Evolutionary conservation across 1,140 invertebrate genomes (phyloP), one percentile per base, ranked within the genome.

Genomic region (Tetramorium alpestre): DNA sequence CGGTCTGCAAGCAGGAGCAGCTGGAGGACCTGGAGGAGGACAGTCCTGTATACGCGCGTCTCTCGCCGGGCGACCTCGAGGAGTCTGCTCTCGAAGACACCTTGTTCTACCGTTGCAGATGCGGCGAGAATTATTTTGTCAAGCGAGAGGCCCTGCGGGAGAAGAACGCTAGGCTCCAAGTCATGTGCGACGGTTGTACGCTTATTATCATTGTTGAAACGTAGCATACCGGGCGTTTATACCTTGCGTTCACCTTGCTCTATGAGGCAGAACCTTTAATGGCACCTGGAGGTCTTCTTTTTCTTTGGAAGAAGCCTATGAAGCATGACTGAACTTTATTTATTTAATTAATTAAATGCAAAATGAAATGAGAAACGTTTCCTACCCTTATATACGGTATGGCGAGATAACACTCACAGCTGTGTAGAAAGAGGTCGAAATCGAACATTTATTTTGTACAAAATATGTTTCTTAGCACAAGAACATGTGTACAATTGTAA

Each of bases 151-250:
- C 96, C 73, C 85, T 96, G 69, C 70, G 92, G 25, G 89, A 95
- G 54, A 90, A 93, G 69, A 94, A 96, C 90, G 94, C 95, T 86
- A 88, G 95, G 11, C 78, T 94, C 54, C 87, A 94, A 1, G 93
- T 97, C 76, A 95, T 95, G 56, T 97, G 97, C 94, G 95, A 96
- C 91, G 96, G 97, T 90, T 97, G 97, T 94, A 97, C 97, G 8
- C 96, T 97, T 92, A 94, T 95, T 82, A 96, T 97, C 88, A 91
- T 96, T 91, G 94, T 97, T 44, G 95, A 95, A 93, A 95, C 93
- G 82, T 94, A 84, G 92, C 65, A 51, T 10, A 38, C 18, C 10
- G 6, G 6, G 1, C 2, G 64, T 47, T 18, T 51, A 22, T 47
- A 28, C 11, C 22, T 62, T 33, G 28, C 28, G 28, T 33, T 33